These are phyloP conservation scores for Petrolisthes cinctipes DNA, from an alignment of 2,888 invertebrate genomes.

Conservation along the genomic window DNA sequence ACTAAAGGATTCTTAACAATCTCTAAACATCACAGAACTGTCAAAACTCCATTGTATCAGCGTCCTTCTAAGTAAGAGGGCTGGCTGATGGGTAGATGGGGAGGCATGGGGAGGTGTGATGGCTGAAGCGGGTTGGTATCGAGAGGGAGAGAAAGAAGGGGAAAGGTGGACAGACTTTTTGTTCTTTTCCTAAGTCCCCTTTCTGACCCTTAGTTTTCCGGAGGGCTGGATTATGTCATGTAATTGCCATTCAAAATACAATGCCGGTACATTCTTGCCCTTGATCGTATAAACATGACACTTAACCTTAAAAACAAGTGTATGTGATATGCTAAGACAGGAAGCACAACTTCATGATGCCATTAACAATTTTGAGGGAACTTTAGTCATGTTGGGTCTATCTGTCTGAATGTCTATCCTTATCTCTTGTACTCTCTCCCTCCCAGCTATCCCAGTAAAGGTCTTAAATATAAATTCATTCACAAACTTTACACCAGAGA, in stretches of 20 bases:
- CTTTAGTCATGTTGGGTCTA: not conserved
- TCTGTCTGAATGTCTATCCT: not conserved
- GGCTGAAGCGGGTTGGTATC: not conserved
- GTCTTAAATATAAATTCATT: too few relatives aligned
- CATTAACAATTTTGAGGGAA: constrained; percentile 28
- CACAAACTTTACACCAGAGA: too few relatives aligned
- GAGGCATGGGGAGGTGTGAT: constrained; percentile 9
- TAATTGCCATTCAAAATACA: not conserved
- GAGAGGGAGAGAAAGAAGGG: not conserved
- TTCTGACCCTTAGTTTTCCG: too few relatives aligned
- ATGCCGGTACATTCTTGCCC: not conserved
- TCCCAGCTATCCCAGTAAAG: too few relatives aligned
- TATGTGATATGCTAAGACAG: constrained; percentile 46
- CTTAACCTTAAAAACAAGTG: constrained; percentile 39
- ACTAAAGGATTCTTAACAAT: constrained; percentile 54
- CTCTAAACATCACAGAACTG: constrained; percentile 60
- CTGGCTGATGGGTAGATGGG: not conserved
- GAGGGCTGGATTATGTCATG: too few relatives aligned
- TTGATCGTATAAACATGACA: constrained; percentile 3
- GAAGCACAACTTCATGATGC: constrained; percentile 49
- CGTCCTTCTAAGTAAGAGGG: constrained; percentile 31
- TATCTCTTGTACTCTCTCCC: not conserved
- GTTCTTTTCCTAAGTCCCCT: too few relatives aligned
- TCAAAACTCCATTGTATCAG: constrained; percentile 39
- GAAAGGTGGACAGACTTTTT: too few relatives aligned